Evolutionary conservation across 2,888 invertebrate species (phyloP), one percentile per base, ranked within the genome.

Genomic region (Scaptomyza parva): DNA sequence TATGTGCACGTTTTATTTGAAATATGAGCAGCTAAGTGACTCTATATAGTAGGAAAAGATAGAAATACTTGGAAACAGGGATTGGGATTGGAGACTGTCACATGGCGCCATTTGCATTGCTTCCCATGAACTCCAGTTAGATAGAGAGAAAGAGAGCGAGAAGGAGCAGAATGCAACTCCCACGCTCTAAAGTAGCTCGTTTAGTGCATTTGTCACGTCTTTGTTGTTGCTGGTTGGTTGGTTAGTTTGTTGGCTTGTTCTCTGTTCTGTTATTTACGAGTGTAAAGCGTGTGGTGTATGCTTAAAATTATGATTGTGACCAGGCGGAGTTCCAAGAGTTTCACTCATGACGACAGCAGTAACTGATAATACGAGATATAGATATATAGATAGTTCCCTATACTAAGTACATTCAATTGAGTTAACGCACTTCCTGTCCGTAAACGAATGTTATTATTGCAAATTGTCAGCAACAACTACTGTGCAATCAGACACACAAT

Each of bases 141-240:
- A 17, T 14, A 40, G 18, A 40, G 47, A 30, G 52, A 50, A 30
- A 45, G 57, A 78, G 35, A 14, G n/a, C 35, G 18, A 39, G 47
- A 28, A 48, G 45, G 37, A 5, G 50, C 41, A 45, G 60, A 78
- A 69, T 75, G 76, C 64, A 86, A 80, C 88, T 88, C 83, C 83
- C 88, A 83, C 83, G 86, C 83, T 59, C 44, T 64, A 68, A 74
- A 81, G 83, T 70, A 88, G 88, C 86, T 84, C 76, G 76, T 84
- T 84, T 86, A 75, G 76, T 37, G 85, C 82, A 86, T 84, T 88
- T 86, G 84, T 84, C 84, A 84, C 88, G 88, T 88, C 87, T 86
- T 71, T 86, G 61, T 73, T 65, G 74, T 35, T 57, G 50, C 24
- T 55, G 26, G 12, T 11, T 54, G n/a, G n/a, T n/a, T n/a, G n/a